Conservation (phyloP, 1,140 invertebrate genomes). For the Acyrthosiphon pisum region DNA sequence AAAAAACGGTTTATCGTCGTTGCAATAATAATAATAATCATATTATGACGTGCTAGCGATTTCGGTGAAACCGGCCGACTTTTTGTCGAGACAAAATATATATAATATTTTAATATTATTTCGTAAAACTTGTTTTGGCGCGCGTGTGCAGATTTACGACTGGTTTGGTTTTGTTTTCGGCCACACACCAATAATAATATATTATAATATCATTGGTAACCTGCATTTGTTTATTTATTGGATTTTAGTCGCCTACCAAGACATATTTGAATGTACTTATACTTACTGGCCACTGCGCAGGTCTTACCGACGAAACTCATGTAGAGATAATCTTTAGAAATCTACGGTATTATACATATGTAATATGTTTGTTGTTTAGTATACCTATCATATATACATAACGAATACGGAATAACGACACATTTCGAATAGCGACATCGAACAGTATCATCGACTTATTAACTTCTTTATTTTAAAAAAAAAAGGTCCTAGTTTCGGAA, state of each 20-base stretch:
- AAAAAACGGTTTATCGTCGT: not conserved
- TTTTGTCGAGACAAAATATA: not conserved
- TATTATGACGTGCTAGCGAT: not conserved
- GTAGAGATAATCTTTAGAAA: no score
- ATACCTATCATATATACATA: no score
- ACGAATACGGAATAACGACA: no score
- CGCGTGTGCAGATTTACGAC: conserved; percentile 1
- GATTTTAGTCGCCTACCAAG: not conserved
- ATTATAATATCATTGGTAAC: not conserved
- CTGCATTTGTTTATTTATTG: not conserved
- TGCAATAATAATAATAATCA: not conserved
- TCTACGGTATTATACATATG: not conserved
- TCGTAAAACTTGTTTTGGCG: not conserved
- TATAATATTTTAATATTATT: not conserved
- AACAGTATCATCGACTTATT: no score
- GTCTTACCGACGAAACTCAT: not conserved
- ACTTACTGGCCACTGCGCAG: not conserved
- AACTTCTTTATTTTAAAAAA: no score
- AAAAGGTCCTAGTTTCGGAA: no score
- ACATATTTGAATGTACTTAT: not conserved
- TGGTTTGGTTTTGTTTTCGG: not conserved
- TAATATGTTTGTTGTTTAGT: no score
- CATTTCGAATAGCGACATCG: no score
- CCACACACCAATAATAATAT: not conserved
- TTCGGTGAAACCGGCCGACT: not conserved